Conservation (phyloP, 2,113 vertebrate species). For the Herpailurus yagouaroundi region DNA sequence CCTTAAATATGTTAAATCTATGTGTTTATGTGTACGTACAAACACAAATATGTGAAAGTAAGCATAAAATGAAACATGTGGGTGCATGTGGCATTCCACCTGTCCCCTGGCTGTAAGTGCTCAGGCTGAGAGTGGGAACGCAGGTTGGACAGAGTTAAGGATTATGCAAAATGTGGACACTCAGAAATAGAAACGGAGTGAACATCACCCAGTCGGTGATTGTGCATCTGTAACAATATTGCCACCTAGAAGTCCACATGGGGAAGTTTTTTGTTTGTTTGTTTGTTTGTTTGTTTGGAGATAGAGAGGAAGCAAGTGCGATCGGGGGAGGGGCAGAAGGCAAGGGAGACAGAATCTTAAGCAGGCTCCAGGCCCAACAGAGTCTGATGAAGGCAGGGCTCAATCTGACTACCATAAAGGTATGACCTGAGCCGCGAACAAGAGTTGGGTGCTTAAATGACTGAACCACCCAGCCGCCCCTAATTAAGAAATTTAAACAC, state of each 20-base stretch:
- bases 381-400: too few relatives aligned
- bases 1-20: background rate
- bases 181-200: rapidly evolving
- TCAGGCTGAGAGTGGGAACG: background rate
- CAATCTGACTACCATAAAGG: too few relatives aligned
- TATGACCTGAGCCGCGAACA: too few relatives aligned
- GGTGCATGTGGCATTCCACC: background rate
- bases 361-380: too few relatives aligned
- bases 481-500: background rate
- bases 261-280: too few relatives aligned
- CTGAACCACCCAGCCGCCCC: too few relatives aligned
- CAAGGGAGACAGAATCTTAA: too few relatives aligned
- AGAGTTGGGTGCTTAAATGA: too few relatives aligned
- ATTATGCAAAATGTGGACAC: background rate
- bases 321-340: too few relatives aligned
- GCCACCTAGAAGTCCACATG: background rate
- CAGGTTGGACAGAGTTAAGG: background rate
- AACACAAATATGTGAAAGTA: background rate
- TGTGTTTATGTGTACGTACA: background rate
- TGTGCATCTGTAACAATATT: background rate
- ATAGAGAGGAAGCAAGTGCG: too few relatives aligned
- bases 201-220: background rate
- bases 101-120: background rate
- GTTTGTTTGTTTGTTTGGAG: too few relatives aligned
- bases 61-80: background rate